Evolutionary conservation across 2,797 vertebrate genomes (phyloP), one percentile per base, ranked within the genome.

Genomic region (Danio aesculapii): DNA sequence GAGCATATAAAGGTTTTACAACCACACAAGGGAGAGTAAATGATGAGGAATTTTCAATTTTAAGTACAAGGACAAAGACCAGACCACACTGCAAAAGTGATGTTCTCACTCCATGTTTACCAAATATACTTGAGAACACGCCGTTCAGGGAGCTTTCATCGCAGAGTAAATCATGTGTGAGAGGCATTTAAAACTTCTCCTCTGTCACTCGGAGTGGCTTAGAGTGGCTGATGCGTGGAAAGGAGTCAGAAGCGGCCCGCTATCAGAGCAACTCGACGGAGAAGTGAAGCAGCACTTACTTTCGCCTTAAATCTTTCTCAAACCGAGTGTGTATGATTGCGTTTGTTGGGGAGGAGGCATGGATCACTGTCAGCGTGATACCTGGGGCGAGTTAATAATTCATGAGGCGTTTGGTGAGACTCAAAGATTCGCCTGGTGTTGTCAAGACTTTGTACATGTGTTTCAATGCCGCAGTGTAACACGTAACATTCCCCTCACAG

Each of bases 301-400:
- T 87, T 87, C 84, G 50, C 73, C 73, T 52, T 52, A 75, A 73
- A 73, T 44, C 17, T 64, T 47, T 82, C 50, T 71, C 52, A 82
- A 19, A 62, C 55, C 49, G 71, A 55, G 12, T 70, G 55, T 75
- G 21, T 55, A 57, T 81, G 61, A 70, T 57, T 55, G 62, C 12
- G 66, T 63, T 46, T 83, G 43, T 67, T 74, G 53, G 12, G 79
- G 62, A 64, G 44, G 67, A 21, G 41, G 59, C 13, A 13, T 66
- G 52, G 70, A 74, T 73, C 79, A 58, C 83, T 84, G 75, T 82
- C 81, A 83, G 79, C 82, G 66, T 82, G 75, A 81, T 85, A 86
- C 85, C 84, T 85, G 83, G 81, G 85, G 86, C 73, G 59, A 75
- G 61, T 88, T 83, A 84, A 88, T 84, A 75, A 86, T 86, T 88